phyloP scores from a whole-genome alignment of 2,888 invertebrate genomes.

The Agonopterix subpropinquella region DNA sequence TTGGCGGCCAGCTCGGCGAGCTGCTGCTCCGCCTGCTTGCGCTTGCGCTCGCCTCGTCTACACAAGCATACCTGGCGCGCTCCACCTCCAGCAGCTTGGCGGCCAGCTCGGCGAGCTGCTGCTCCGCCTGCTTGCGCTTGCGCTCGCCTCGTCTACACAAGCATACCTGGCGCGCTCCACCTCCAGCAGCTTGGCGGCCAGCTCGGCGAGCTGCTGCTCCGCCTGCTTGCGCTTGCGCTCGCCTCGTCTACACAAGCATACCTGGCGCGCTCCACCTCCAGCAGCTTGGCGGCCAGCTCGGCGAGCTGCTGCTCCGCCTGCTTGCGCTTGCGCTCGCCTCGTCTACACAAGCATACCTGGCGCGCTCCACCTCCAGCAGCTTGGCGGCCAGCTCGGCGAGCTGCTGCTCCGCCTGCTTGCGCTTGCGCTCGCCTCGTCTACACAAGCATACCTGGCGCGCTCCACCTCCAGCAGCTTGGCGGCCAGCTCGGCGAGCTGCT shows the following conservation, averaged over 20 bases:
- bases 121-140: slow-evolving; percentile 95
- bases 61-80: slow-evolving; percentile 52
- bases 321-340: slow-evolving; percentile 95
- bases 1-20: slow-evolving; percentile 81
- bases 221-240: slow-evolving; percentile 97
- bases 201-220: slow-evolving; percentile 90
- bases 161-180: slow-evolving; percentile 63
- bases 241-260: slow-evolving; percentile 71
- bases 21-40: slow-evolving; percentile 96
- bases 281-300: slow-evolving; percentile 77
- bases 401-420: slow-evolving; percentile 96
- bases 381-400: slow-evolving; percentile 81
- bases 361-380: slow-evolving; percentile 69
- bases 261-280: slow-evolving; percentile 70
- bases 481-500: slow-evolving; percentile 85
- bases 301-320: slow-evolving; percentile 93
- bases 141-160: slow-evolving; percentile 93
- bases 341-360: slow-evolving; percentile 45
- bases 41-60: slow-evolving; percentile 93
- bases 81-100: slow-evolving; percentile 70
- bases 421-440: slow-evolving; percentile 93
- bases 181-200: slow-evolving; percentile 70
- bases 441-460: slow-evolving; percentile 52
- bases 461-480: slow-evolving; percentile 70
- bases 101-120: slow-evolving; percentile 85